These are phyloP conservation scores for Heliconius aoede DNA, from an alignment of 2,888 invertebrate species.

Conservation along the genomic window DNA sequence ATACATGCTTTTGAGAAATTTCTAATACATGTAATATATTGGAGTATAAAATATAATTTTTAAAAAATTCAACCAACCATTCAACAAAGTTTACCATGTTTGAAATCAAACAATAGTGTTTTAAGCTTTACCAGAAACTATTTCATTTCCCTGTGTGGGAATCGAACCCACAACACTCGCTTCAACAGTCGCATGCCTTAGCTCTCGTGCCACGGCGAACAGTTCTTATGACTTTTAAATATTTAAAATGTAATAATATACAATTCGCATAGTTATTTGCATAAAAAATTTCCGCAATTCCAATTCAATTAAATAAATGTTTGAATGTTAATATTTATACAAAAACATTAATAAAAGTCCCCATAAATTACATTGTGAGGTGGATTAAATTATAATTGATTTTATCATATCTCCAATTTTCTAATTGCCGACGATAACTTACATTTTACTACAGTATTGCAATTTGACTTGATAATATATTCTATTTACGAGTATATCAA, in stretches of 20 bases:
- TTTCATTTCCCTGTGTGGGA: too few species aligned
- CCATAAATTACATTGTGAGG: constrained; percentile 26
- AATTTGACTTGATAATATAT: neutral
- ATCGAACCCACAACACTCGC: too few species aligned
- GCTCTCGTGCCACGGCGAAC: too few species aligned
- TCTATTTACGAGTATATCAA: neutral
- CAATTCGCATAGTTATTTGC: neutral
- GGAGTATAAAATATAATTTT: too few species aligned
- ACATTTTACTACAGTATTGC: neutral
- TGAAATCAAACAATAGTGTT: too few species aligned
- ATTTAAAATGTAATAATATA: neutral
- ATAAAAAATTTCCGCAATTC: neutral
- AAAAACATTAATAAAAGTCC: neutral
- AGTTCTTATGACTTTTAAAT: neutral
- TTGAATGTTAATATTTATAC: neutral
- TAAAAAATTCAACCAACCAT: too few species aligned
- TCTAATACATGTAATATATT: too few species aligned
- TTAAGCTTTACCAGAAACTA: too few species aligned
- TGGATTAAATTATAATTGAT: constrained; percentile 16
- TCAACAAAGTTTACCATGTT: too few species aligned
- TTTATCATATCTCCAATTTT: neutral
- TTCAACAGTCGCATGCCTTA: too few species aligned
- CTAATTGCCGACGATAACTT: neutral
- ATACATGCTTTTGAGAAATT: too few species aligned
- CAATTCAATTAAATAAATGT: neutral